Evolutionary conservation across 2,113 vertebrate species (phyloP).

Genomic region (Leuciscus idus): DNA sequence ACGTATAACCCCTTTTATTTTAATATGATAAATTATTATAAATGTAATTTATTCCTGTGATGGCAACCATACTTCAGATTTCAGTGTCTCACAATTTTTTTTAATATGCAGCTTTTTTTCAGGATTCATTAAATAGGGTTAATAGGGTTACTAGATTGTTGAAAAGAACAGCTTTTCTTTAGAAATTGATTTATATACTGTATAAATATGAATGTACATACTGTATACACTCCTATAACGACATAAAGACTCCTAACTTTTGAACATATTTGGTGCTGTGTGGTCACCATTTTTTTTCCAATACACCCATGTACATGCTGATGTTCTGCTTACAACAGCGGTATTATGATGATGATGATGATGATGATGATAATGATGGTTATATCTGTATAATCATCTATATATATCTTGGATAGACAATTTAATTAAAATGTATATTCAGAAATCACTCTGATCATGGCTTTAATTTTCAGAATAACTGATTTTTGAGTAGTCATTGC

Average conservation of each 20-base stretch:
- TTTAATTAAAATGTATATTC: not conserved
- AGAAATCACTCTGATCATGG: not conserved
- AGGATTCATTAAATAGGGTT: not conserved
- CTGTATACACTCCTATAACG: no score
- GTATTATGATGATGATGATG: not conserved
- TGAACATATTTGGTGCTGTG: no score
- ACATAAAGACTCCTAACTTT: no score
- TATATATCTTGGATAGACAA: not conserved
- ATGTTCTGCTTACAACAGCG: not conserved
- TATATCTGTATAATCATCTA: not conserved
- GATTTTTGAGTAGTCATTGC: constrained; percentile 29
- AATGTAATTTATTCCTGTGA: not conserved
- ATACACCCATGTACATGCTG: not conserved
- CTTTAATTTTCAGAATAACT: not conserved
- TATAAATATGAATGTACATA: no score
- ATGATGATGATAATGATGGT: not conserved
- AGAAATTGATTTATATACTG: not conserved
- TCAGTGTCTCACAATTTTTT: not conserved
- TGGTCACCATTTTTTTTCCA: no score
- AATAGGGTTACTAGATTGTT: not conserved
- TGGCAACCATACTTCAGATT: not conserved
- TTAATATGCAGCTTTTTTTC: not conserved
- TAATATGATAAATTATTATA: not conserved
- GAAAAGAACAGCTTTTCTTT: not conserved
- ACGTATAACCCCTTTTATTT: no score